These are phyloP conservation scores for Sinocyclocheilus anophthalmus DNA, from an alignment of 2,113 vertebrate species.

Conservation along the genomic window DNA sequence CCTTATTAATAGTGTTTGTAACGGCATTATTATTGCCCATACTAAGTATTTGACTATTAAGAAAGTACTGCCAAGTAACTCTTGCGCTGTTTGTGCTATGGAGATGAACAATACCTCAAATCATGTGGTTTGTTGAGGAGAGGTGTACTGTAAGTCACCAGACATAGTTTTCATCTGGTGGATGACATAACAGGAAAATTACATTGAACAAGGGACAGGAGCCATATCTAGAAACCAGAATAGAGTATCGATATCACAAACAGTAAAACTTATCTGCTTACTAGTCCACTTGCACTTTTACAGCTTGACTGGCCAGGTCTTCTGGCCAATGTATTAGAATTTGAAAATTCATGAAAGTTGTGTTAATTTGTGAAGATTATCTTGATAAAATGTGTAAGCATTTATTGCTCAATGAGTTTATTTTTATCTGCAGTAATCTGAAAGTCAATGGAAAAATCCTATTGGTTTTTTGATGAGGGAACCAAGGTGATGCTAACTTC, in stretches of 20 bases:
- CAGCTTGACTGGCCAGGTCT: too few species aligned
- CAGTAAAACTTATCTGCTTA: too few species aligned
- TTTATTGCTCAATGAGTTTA: neutral
- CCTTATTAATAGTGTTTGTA: neutral
- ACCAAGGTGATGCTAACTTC: neutral
- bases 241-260: too few species aligned
- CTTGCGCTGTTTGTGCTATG: neutral
- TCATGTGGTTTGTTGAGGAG: too few species aligned
- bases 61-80: neutral
- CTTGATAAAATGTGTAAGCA: neutral
- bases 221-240: too few species aligned
- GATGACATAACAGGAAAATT: too few species aligned
- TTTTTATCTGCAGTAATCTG: neutral
- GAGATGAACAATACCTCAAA: neutral
- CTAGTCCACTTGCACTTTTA: too few species aligned
- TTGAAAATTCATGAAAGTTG: too few species aligned
- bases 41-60: neutral
- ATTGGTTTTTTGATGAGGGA: neutral
- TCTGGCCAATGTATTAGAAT: too few species aligned
- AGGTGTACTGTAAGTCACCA: too few species aligned
- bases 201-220: too few species aligned
- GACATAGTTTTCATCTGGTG: too few species aligned
- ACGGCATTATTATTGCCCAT: neutral
- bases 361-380: neutral
- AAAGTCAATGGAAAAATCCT: neutral